Conservation (phyloP, 1,140 invertebrate genomes). For the Zaprionus gabonicus region DNA sequence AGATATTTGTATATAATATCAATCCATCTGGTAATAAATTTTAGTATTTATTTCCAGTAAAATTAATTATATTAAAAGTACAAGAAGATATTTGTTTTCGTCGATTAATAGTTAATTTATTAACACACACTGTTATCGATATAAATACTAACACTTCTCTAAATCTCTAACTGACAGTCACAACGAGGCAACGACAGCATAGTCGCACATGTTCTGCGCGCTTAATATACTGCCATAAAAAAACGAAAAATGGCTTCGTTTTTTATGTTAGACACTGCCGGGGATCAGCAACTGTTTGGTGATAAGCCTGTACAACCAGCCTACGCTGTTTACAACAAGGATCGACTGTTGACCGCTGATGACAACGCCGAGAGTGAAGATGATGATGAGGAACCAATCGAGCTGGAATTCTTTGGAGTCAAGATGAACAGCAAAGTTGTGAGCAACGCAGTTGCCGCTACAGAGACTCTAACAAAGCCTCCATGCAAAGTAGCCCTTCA, state of each 20-base stretch:
- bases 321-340: slow-evolving; percentile 24
- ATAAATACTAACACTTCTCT: too few relatives aligned
- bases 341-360: neutral
- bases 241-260: slow-evolving; percentile 58
- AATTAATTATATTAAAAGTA: neutral
- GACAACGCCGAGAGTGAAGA: slow-evolving; percentile 35
- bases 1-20: neutral
- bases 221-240: neutral
- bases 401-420: slow-evolving; percentile 66
- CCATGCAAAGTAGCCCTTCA: slow-evolving; percentile 40
- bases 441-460: slow-evolving; percentile 15
- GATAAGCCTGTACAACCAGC: slow-evolving; percentile 7
- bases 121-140: too few relatives aligned
- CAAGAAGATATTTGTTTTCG: neutral
- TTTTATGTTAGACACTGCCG: slow-evolving; percentile 77
- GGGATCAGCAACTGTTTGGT: slow-evolving; percentile 64
- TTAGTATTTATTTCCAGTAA: neutral
- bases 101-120: neutral
- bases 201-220: slow-evolving; percentile 26
- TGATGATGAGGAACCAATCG: slow-evolving; percentile 32
- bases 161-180: slow-evolving; percentile 9
- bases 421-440: slow-evolving; percentile 52
- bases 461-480: neutral
- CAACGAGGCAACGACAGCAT: neutral
- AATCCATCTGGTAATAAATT: neutral